Base-by-base conservation (phyloP, 2,888 invertebrate genomes). In the Flexamia atlantica region DNA sequence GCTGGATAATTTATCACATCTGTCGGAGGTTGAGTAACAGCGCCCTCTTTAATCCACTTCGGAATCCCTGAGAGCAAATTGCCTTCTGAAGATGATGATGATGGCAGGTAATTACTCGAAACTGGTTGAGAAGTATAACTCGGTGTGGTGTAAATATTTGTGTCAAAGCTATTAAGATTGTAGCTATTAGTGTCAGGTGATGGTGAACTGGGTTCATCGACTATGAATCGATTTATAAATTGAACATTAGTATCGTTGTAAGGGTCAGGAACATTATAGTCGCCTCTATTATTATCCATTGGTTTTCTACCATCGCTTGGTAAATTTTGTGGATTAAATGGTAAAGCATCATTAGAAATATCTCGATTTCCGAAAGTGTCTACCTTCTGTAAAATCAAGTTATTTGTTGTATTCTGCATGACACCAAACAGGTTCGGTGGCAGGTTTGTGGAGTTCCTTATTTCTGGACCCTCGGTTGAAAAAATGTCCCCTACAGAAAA, bases 401-500 rank as follows among this genome's bases (percentile, higher is more conserved):
- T 4, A 4, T 9, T 46, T 12, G 20, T 20, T 23, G 57, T 20
- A 25, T 23, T 57, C 23, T 2, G 3, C 14, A 23, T 20, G 57
- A 20, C 17, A 14, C 46, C n/a, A n/a, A n/a, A n/a, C n/a, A n/a
- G n/a, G n/a, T n/a, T 10, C 2, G 12, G 17, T 14, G 46, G 46
- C 2, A 14, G 4, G 23, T 20, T 57, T 5, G 20, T 57, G 20
- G 20, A 3, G 7, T 23, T 28, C 0, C 12, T 30, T 64, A 64
- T n/a, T 20, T 64, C 64, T 4, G 64, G 64, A 14, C 64, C 12
- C 14, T 28, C 64, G 12, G 72, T 72, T 32, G 72, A 23, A 17
- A 72, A 72, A 20, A 20, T 36, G 9, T 72, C 72, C 12, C 40
- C 72, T 23, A 72, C 40, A 20, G 72, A 72, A 17, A n/a, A 72